Base-by-base conservation (phyloP, 2,888 invertebrate species). In the Brenthis ino region DNA sequence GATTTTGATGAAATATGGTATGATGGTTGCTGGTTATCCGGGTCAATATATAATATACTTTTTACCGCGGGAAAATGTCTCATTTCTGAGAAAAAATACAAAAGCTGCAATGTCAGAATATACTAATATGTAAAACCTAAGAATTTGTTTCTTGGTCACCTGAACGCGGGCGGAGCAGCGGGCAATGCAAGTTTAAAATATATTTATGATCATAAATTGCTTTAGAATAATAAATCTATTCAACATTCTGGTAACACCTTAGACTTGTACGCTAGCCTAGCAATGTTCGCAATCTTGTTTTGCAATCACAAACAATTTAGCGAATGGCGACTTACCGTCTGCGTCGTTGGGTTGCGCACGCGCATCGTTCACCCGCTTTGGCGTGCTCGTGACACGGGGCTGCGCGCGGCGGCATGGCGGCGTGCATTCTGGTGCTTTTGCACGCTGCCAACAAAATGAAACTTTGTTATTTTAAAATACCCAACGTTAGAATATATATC, bases 381-480 rank as follows among this genome's bases (percentile, higher is more conserved):
- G 84, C 37, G 87, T 85, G 77, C 79, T 84, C 5, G 83, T 78
- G 64, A 79, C 80, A 48, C 85, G 85, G 53, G 87, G 82, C 77
- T 88, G 90, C 71, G 85, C 86, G 53, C 92, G 89, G 14, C 91
- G 85, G 70, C 92, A 93, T 53, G 92, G 92, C 72, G 91, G 81
- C 48, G 86, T 86, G 76, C 89, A 90, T 79, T 91, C 91, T 65
- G 92, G 90, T 20, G 79, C 85, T 68, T 82, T 78, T 53, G 83
- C 76, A 71, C 89, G 88, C 92, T 92, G 84, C 2, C 79, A 84
- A 72, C 72, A 69, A 65, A 74, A 56, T 56, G 3, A 60, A 65
- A 53, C 14, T 28, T 48, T 24, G 12, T 53, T 63, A 63, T 16
- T 5, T 37, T 13, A 12, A 63, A 37, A 51, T 63, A 16, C 11